Conservation (phyloP, 1,140 invertebrate genomes). For the Medauroidea extradentata region DNA sequence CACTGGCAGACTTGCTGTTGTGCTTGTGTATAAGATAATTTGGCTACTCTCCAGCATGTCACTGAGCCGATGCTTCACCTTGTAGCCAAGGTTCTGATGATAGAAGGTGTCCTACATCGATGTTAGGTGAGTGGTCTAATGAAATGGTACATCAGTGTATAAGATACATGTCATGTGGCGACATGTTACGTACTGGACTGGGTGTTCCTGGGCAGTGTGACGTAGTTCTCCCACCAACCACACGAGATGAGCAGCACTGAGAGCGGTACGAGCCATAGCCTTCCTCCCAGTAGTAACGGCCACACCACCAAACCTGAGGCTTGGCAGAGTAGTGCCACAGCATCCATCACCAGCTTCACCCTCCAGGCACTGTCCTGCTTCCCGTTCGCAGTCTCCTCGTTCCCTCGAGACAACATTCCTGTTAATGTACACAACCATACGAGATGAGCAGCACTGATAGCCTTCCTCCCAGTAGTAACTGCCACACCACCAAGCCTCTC, state of each 20-base stretch:
- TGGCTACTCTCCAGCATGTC: no score
- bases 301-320: slow-evolving; percentile 84
- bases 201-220: background rate
- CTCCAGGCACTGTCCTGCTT: slow-evolving; percentile 52
- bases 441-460: background rate
- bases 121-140: no score
- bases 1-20: no score
- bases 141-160: no score
- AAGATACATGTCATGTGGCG: no score
- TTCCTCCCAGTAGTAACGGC: slow-evolving; percentile 57
- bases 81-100: no score
- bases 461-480: slow-evolving; percentile 18
- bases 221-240: slow-evolving; percentile 97
- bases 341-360: slow-evolving; percentile 74
- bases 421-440: slow-evolving; percentile 35
- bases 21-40: no score
- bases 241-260: slow-evolving; percentile 79
- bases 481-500: background rate
- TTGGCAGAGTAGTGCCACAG: slow-evolving; percentile 76
- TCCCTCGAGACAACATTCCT: slow-evolving; percentile 71
- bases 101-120: no score
- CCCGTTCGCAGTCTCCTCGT: slow-evolving; percentile 51
- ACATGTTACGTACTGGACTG: no score
- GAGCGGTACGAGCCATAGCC: slow-evolving; percentile 78
- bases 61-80: no score